Evolutionary conservation across 2,888 invertebrate species (phyloP).

Genomic region (Cantharis nigra): DNA sequence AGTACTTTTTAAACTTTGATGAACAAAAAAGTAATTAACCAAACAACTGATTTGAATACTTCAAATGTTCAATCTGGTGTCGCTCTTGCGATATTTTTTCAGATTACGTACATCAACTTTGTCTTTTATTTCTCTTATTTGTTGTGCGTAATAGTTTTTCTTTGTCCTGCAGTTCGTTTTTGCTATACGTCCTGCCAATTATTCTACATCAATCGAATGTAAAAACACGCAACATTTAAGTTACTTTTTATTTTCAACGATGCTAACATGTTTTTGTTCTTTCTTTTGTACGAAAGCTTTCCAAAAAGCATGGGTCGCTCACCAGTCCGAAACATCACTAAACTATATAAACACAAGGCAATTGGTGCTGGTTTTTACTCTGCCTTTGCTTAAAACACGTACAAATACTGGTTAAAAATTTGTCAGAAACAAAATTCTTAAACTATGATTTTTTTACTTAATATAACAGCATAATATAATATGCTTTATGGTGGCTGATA

Average conservation of each 20-base stretch:
- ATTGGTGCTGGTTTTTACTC: neutral
- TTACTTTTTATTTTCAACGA: neutral
- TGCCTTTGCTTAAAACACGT: neutral
- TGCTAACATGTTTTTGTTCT: neutral
- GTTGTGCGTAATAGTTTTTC: neutral
- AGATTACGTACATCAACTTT: neutral
- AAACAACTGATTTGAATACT: neutral
- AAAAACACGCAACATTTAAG: neutral
- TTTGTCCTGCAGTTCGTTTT: neutral
- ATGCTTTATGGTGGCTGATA: no score
- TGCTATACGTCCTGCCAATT: neutral
- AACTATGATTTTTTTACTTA: no score
- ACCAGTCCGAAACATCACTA: no score
- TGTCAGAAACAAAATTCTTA: no score
- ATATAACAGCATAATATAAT: no score
- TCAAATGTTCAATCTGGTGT: neutral
- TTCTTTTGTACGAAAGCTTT: neutral
- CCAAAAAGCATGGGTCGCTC: neutral
- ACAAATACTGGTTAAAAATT: no score
- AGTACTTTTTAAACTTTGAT: neutral
- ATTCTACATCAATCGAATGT: neutral
- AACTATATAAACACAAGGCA: no score
- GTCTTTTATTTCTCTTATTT: neutral
- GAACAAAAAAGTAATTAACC: neutral
- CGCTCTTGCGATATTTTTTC: neutral